Evolutionary conservation across 2,888 invertebrate species (phyloP), one percentile per base, ranked within the genome.

Genomic region (Cabera pusaria): DNA sequence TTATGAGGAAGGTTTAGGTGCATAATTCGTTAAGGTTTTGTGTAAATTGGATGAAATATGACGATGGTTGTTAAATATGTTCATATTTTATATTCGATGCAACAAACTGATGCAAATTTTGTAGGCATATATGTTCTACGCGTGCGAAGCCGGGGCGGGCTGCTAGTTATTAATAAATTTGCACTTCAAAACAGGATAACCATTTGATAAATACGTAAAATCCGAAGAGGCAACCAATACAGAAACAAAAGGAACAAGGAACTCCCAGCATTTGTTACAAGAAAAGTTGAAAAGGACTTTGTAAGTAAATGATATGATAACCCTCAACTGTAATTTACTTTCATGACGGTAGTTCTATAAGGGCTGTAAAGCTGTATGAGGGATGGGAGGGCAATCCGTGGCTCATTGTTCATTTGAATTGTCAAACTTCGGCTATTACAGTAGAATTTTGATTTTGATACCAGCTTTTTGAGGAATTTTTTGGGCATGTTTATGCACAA

Each of bases 301-400:
- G 33, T 35, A 40, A 43, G 45, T 37, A 38, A 38, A 38, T 41
- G 44, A 41, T 39, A 34, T n/a, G n/a, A n/a, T n/a, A 28, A 27
- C 39, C 41, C 35, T 32, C 22, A 27, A 37, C 46, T 27, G 49
- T 43, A 47, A 49, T 48, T 48, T 48, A 47, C 40, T 43, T 47
- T 49, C 44, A 43, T 43, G 44, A 21, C 44, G 34, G 47, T 49
- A 49, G 52, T 52, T 49, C 44, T 44, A 49, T 47, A 52, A 43
- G 52, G 49, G 42, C 42, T 44, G 44, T 46, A 35, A 44, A 52
- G 36, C 28, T 28, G 43, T 35, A 45, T 44, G 44, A 46, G 39
- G 25, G 44, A 46, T 46, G 44, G 24, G 26, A 42, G 48, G 36
- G 29, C 41, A 35, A 48, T 44, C 36, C 14, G 22, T 21, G 36